Evolutionary conservation across 1,140 invertebrate species (phyloP).

Genomic region (Maniola jurtina): DNA sequence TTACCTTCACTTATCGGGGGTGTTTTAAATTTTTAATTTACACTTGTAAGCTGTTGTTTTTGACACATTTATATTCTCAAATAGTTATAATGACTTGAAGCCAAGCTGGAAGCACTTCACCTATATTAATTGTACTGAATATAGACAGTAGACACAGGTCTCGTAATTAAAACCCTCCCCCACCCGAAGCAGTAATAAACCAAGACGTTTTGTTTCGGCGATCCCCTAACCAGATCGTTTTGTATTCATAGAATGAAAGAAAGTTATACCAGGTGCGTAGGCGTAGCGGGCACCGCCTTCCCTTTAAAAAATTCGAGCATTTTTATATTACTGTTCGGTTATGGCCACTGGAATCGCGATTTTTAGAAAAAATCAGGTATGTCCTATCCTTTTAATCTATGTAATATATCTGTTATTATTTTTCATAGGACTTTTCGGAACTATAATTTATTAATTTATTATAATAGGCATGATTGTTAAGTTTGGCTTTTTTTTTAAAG

Average conservation of each 20-base stretch:
- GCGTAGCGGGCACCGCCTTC: conserved; percentile 26
- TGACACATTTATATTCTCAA: too few relatives aligned
- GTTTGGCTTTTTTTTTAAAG: too few relatives aligned
- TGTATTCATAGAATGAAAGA: conserved; percentile 62
- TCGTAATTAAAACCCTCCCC: conserved; percentile 9
- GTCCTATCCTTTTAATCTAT: neutral
- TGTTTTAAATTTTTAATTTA: too few relatives aligned
- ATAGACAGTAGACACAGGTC: conserved; percentile 4
- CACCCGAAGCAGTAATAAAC: conserved; percentile 4
- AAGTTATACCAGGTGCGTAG: conserved; percentile 58
- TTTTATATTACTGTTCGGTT: conserved; percentile 55
- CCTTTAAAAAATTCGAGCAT: conserved; percentile 58
- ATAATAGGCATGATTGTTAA: too few relatives aligned
- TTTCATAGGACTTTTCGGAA: too few relatives aligned
- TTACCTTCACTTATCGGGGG: too few relatives aligned
- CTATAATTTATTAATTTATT: too few relatives aligned
- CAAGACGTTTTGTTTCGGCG: conserved; percentile 19
- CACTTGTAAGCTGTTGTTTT: too few relatives aligned
- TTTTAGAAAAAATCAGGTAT: neutral
- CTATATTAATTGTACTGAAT: neutral
- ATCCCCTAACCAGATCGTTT: conserved; percentile 44
- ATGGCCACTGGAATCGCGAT: conserved; percentile 30
- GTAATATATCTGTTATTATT: neutral
- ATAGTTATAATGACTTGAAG: neutral
- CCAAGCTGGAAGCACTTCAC: neutral